phyloP scores from a whole-genome alignment of 2,113 vertebrate genomes.

The Petrocephalus microphthalmus region DNA sequence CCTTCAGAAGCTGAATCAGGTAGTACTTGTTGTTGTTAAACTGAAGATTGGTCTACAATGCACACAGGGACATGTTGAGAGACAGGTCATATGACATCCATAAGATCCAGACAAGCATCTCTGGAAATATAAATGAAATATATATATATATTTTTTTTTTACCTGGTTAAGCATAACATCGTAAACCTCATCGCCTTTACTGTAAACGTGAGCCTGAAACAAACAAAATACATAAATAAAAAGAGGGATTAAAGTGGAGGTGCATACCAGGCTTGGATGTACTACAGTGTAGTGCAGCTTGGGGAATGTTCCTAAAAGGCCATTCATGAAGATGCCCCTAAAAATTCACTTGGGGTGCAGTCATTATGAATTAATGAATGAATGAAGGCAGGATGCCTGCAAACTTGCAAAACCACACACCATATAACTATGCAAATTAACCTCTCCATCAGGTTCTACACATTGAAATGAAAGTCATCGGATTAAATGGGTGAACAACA shows the following conservation, averaged over 20 bases:
- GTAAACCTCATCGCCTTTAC: not conserved
- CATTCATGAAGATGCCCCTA: too few species aligned
- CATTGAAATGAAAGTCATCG: not conserved
- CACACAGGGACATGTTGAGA: not conserved
- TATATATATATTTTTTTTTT: not conserved
- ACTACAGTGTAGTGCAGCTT: not conserved
- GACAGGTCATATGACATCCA: not conserved
- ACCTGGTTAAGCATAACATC: not conserved
- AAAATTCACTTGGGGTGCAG: not conserved
- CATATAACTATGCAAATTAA: not conserved
- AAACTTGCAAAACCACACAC: not conserved
- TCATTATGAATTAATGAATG: not conserved
- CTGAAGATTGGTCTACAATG: conserved; percentile 76
- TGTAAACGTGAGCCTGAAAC: not conserved
- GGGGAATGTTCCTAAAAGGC: not conserved
- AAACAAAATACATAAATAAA: not conserved
- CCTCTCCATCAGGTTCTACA: not conserved
- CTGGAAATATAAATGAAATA: not conserved
- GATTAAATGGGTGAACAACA: not conserved
- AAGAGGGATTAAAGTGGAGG: not conserved
- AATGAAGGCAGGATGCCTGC: not conserved
- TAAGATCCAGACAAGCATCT: not conserved
- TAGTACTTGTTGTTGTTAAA: conserved; percentile 91
- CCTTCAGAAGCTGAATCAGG: conserved; percentile 79
- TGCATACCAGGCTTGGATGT: not conserved